Evolutionary conservation across 2,888 invertebrate species (phyloP).

Genomic region (Cantharis lateralis): DNA sequence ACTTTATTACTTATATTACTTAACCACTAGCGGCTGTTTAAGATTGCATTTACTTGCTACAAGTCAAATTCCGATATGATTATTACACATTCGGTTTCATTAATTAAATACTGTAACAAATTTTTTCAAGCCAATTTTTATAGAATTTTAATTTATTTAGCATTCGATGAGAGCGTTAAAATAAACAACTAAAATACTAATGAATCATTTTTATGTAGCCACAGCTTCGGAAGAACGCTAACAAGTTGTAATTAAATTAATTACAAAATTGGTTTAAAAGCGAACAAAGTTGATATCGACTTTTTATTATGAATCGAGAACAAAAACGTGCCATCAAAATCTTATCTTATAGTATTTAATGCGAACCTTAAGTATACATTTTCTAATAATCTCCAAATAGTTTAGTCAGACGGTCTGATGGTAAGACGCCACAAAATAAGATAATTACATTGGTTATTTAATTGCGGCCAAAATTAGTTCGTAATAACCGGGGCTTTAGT

Average conservation of each 20-base stretch:
- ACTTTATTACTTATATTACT: conserved; percentile 50
- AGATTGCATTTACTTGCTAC: conserved; percentile 11
- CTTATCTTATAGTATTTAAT: conserved; percentile 24
- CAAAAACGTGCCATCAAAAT: conserved; percentile 23
- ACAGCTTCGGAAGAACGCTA: not conserved
- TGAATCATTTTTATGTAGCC: not conserved
- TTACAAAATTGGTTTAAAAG: conserved; percentile 22
- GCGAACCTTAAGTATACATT: conserved; percentile 38
- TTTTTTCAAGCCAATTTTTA: not conserved
- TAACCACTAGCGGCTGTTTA: conserved; percentile 21
- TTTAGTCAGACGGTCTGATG: conserved; percentile 45
- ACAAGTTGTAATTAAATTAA: conserved; percentile 21
- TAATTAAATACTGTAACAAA: not conserved
- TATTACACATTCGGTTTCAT: conserved; percentile 12
- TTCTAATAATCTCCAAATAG: conserved; percentile 41
- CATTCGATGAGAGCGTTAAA: not conserved
- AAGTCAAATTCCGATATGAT: conserved; percentile 15
- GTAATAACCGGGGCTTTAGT: conserved; percentile 54
- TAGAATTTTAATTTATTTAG: not conserved
- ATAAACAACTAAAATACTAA: not conserved
- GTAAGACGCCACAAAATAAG: conserved; percentile 55
- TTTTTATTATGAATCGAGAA: conserved; percentile 20
- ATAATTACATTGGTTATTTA: conserved; percentile 55
- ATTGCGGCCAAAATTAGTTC: conserved; percentile 55
- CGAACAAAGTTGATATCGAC: conserved; percentile 6